Evolutionary conservation across 2,888 invertebrate species (phyloP).

Genomic region (Ceraclea dissimilis): DNA sequence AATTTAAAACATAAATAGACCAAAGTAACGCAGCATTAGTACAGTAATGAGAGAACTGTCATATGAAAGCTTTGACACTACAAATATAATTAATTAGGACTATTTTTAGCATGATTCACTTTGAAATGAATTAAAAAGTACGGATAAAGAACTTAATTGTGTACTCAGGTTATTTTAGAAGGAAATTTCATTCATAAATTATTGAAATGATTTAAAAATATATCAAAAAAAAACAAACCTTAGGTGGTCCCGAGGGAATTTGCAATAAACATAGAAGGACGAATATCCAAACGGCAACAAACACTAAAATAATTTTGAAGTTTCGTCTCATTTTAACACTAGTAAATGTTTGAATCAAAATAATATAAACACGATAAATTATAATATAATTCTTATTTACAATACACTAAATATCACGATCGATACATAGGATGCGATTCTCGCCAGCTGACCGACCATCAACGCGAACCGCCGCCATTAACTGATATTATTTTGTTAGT

Average conservation of each 20-base stretch:
- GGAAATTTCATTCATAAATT: too few relatives aligned
- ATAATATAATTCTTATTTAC: slow-evolving; percentile 10
- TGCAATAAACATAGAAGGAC: slow-evolving; percentile 56
- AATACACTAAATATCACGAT: slow-evolving; percentile 18
- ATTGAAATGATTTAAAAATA: too few relatives aligned
- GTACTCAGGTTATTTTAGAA: too few relatives aligned
- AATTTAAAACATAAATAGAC: too few relatives aligned
- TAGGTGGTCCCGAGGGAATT: slow-evolving; percentile 43
- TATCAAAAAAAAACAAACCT: slow-evolving; percentile 36
- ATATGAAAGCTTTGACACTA: too few relatives aligned
- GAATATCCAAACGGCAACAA: slow-evolving; percentile 57
- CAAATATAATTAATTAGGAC: too few relatives aligned
- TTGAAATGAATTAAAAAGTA: too few relatives aligned
- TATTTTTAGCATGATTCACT: too few relatives aligned
- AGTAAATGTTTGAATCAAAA: neutral
- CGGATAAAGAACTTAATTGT: too few relatives aligned
- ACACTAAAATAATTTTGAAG: slow-evolving; percentile 52
- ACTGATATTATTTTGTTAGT: slow-evolving; percentile 3
- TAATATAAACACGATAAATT: slow-evolving; percentile 1
- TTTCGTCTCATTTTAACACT: slow-evolving; percentile 48
- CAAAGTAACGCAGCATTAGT: too few relatives aligned
- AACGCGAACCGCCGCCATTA: slow-evolving; percentile 16
- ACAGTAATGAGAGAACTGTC: too few relatives aligned
- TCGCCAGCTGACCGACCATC: slow-evolving; percentile 13
- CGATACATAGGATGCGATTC: slow-evolving; percentile 16